Conservation (phyloP, 2,888 invertebrate species). For the Lasius fuliginosus region DNA sequence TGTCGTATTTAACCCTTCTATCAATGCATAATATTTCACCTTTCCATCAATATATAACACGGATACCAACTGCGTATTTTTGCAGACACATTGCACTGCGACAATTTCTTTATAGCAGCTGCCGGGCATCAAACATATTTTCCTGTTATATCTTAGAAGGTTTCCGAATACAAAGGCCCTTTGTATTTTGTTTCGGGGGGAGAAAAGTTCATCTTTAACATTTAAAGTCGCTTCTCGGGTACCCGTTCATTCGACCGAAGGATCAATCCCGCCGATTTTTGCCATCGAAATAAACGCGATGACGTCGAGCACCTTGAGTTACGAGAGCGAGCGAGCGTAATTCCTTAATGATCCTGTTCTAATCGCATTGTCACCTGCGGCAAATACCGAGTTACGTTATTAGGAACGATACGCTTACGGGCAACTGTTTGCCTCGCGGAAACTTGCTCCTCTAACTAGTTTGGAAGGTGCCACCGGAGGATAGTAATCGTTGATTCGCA, state of each 20-base stretch:
- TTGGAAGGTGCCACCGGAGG: slow-evolving; percentile 46
- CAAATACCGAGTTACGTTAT: slow-evolving; percentile 72
- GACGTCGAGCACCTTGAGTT: neutral
- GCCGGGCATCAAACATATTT: no score
- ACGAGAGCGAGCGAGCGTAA: slow-evolving; percentile 19
- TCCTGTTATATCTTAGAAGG: no score
- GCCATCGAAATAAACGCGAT: neutral
- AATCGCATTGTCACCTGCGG: slow-evolving; percentile 72
- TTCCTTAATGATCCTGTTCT: slow-evolving; percentile 60
- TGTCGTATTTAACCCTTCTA: neutral
- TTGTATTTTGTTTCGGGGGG: no score
- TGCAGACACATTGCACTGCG: no score
- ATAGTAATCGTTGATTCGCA: slow-evolving; percentile 42
- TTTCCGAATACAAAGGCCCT: no score
- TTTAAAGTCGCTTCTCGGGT: no score
- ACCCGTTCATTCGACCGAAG: no score
- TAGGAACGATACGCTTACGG: slow-evolving; percentile 67
- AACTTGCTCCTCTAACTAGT: slow-evolving; percentile 63
- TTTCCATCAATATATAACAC: no score
- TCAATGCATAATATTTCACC: no score
- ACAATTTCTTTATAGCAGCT: no score
- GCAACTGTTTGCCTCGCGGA: slow-evolving; percentile 57
- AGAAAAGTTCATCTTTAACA: no score
- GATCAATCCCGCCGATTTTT: neutral
- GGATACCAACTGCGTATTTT: no score